Conservation (phyloP, 2,113 vertebrate genomes). For the Abramis brama region DNA sequence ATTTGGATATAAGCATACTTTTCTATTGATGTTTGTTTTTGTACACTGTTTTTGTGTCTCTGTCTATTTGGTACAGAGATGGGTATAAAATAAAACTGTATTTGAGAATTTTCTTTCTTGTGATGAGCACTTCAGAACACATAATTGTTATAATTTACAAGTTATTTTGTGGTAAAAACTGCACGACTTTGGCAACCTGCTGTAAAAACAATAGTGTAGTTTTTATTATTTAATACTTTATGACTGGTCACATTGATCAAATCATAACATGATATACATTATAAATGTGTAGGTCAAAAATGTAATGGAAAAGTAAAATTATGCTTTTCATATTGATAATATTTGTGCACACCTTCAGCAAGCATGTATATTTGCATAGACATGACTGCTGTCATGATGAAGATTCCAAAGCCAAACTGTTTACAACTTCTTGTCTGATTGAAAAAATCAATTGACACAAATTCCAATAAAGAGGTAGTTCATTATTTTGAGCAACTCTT, state of each 20-base stretch:
- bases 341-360: neutral
- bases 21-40: conserved; percentile 84
- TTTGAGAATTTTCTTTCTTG: conserved; percentile 63
- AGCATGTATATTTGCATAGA: neutral
- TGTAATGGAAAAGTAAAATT: neutral
- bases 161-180: neutral
- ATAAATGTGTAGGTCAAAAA: neutral
- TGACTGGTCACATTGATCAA: neutral
- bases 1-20: conserved; percentile 82
- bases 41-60: conserved; percentile 80
- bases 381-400: neutral
- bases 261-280: neutral
- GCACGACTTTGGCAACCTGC: neutral
- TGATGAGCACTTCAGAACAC: conserved; percentile 2
- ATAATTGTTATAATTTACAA: neutral
- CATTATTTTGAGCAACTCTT: neutral
- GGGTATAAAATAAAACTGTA: conserved; percentile 76
- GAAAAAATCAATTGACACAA: neutral
- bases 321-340: neutral
- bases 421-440: neutral
- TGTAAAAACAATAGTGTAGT: neutral
- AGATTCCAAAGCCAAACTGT: neutral
- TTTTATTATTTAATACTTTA: neutral
- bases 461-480: neutral
- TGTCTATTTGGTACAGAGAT: conserved; percentile 75